phyloP scores from a whole-genome alignment of 2,113 vertebrate genomes.

The Turdus rufiventris region DNA sequence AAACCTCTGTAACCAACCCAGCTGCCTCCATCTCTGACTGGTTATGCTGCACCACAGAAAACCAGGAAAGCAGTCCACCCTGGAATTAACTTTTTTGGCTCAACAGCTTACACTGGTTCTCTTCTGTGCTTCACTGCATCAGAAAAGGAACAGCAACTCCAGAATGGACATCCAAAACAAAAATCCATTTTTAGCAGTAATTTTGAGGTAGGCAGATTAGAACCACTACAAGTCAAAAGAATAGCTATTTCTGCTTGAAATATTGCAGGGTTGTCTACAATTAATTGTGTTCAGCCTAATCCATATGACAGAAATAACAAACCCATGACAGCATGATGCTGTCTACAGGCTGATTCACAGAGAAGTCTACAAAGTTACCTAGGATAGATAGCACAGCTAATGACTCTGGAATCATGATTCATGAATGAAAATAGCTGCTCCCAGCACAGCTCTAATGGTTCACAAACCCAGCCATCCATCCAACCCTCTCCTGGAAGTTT shows the following conservation, averaged over 20 bases:
- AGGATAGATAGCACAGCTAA: not conserved
- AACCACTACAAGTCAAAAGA: not conserved
- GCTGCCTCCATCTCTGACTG: not conserved
- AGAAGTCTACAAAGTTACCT: not conserved
- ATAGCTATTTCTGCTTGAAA: not conserved
- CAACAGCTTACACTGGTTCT: not conserved
- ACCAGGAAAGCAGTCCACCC: not conserved
- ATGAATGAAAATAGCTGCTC: not conserved
- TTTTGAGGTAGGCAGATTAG: not conserved
- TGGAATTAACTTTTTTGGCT: not conserved
- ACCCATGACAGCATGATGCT: not conserved
- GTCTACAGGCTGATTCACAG: not conserved
- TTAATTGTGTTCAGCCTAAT: not conserved
- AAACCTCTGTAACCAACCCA: not conserved
- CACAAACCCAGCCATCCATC: not conserved
- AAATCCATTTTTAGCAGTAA: not conserved
- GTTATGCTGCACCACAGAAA: not conserved
- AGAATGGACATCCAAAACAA: not conserved
- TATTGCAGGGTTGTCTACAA: not conserved
- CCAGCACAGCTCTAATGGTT: not conserved
- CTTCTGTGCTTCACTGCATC: not conserved
- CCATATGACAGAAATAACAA: not conserved
- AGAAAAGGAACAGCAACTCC: not conserved
- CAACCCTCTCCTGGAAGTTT: not conserved
- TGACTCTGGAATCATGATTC: not conserved